A percentile compares a stretch with the other conserved stretches of the same genome.
Evolutionary conservation across 1,140 invertebrate genomes (phyloP).

Genomic region (Augochlora pura): DNA sequence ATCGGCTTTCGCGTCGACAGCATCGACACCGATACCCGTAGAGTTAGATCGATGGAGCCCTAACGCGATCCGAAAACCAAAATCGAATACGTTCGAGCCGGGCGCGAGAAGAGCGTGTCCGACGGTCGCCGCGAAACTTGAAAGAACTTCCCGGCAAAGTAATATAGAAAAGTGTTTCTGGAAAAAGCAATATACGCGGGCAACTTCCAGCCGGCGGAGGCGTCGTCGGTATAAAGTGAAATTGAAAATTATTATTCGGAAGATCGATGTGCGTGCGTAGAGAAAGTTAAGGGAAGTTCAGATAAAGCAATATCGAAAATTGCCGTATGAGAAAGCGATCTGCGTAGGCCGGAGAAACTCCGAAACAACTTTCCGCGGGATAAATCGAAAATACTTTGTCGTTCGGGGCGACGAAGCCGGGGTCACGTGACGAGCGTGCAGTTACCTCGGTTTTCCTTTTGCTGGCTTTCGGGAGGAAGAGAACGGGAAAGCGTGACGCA

Average conservation of each 20-base stretch:
- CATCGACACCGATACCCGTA: too few relatives aligned
- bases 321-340: neutral
- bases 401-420: too few relatives aligned
- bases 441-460: neutral
- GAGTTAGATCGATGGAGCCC: too few relatives aligned
- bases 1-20: too few relatives aligned
- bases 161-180: neutral
- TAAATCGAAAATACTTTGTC: neutral
- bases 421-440: neutral
- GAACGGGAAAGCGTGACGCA: too few relatives aligned
- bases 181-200: neutral
- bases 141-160: neutral
- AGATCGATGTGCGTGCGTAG: constrained; percentile 8
- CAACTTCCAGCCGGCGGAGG: too few relatives aligned
- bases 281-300: neutral
- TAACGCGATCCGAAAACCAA: too few relatives aligned
- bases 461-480: too few relatives aligned
- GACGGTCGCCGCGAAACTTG: neutral
- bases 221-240: neutral
- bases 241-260: constrained; percentile 1
- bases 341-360: neutral
- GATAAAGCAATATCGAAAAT: constrained; percentile 4
- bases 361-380: neutral
- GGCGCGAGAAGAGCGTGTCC: neutral
- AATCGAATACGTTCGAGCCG: neutral